Conservation (phyloP, 2,113 vertebrate species). For the Myxocyprinus asiaticus region DNA sequence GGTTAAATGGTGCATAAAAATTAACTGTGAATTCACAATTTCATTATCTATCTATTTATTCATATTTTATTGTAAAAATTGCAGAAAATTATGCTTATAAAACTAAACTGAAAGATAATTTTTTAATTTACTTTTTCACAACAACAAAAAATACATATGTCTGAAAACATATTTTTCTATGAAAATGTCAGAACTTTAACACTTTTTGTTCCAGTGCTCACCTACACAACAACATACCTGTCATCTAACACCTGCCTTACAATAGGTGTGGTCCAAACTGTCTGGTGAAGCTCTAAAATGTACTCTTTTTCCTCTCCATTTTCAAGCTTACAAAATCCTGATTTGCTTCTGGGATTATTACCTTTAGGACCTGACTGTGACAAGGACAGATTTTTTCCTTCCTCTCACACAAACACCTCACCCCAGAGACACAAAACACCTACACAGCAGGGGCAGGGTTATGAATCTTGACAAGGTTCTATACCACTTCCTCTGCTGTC, state of each 20-base stretch:
- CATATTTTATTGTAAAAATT: no score
- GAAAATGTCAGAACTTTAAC: not conserved
- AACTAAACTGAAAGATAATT: no score
- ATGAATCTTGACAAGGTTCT: constrained; percentile 23
- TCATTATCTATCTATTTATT: no score
- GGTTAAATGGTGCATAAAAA: no score
- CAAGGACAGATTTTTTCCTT: constrained; percentile 10
- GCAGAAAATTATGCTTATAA: no score
- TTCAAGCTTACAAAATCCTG: not conserved
- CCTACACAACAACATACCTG: no score
- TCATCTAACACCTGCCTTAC: not conserved
- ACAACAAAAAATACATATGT: no score
- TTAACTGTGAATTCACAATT: no score
- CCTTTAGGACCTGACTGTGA: not conserved
- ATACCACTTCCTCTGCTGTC: constrained; percentile 16
- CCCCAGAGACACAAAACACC: not conserved
- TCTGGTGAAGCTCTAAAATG: no score
- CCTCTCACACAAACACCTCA: not conserved
- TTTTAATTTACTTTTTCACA: no score
- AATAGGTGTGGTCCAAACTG: not conserved
- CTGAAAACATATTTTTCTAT: no score
- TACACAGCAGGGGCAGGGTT: no score
- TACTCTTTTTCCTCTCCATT: constrained; percentile 2
- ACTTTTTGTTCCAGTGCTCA: not conserved
- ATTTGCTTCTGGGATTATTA: not conserved